Base-by-base conservation (phyloP, 2,113 vertebrate species). In the Corythornis vintsioides region DNA sequence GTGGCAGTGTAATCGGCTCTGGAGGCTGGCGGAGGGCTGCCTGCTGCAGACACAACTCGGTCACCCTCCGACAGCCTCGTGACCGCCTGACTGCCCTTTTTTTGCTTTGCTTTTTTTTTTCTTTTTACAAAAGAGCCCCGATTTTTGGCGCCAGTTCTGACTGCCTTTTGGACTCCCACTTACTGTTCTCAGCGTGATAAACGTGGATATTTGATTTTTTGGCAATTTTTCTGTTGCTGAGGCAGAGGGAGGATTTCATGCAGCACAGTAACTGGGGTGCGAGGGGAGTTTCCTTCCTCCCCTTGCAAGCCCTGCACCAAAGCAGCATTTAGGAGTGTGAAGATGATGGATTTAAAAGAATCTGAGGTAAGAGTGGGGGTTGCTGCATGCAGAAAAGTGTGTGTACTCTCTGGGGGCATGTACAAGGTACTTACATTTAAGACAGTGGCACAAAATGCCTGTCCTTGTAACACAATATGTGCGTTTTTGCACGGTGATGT, bases 91-190 rank as follows among this genome's bases (percentile, higher is more conserved):
- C 91, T 97, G 96, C 13, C 13, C 14, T 52, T 52, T 52, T 52
- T 52, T 52, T 48, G 20, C 22, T 50, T 45, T 17, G 16, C 16
- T 45, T 45, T 45, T 45, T 48, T 48, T 48, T 48, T 48, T 48
- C 21, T 22, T 21, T 48, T 48, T 9, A 65, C 72, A 93, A 92
- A 94, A 85, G 69, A 91, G 43, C 85, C 80, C 81, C 3, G 45
- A 60, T 95, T 92, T 96, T 97, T 97, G 96, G 94, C 74, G 26
- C 96, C 86, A 91, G 86, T 95, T 96, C 95, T 95, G 93, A 94
- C 85, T 89, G 86, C 88, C 66, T 70, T 94, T 76, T 1, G 42
- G 70, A 92, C 57, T 96, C 71, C 61, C 53, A 21, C 82, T 88
- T 93, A 73, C 7, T 93, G 86, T 95, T 94, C 70, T 92, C 59